These are phyloP conservation scores for Turritopsis dohrnii DNA, from an alignment of 30 jellyfish, hydroid and myxozoan species.

Conservation along the genomic window DNA sequence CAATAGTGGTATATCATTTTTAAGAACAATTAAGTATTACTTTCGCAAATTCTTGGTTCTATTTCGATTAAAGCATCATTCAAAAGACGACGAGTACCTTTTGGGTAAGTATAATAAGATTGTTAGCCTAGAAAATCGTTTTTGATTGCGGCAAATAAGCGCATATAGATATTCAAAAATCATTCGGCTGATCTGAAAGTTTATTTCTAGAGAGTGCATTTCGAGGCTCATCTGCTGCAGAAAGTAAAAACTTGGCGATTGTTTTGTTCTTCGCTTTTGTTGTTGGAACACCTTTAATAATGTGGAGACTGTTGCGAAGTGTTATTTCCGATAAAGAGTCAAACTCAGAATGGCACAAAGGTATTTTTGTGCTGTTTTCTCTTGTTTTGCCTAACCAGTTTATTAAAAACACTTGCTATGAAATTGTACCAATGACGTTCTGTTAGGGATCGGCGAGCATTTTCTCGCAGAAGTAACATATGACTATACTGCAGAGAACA, in stretches of 20 bases:
- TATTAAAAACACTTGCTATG: not conserved
- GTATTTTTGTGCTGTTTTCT: conserved; percentile 28
- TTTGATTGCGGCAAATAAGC: too few relatives aligned
- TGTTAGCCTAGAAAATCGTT: too few relatives aligned
- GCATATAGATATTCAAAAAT: too few relatives aligned
- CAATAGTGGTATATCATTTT: conserved; percentile 57
- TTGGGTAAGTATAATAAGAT: too few relatives aligned
- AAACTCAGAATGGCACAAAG: conserved; percentile 52
- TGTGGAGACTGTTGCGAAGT: conserved; percentile 69
- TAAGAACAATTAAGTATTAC: conserved; percentile 27
- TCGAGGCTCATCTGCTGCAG: conserved; percentile 18
- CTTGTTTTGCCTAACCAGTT: not conserved
- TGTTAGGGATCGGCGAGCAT: conserved; percentile 61
- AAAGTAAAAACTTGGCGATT: conserved; percentile 64
- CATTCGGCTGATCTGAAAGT: too few relatives aligned
- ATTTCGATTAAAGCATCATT: conserved; percentile 34
- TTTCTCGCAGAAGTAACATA: conserved; percentile 53
- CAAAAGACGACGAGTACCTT: conserved; percentile 16
- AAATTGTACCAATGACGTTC: not conserved
- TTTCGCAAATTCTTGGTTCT: conserved; percentile 44
- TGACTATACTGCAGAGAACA: conserved; percentile 57
- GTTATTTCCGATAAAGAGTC: conserved; percentile 36
- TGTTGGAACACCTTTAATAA: conserved; percentile 79
- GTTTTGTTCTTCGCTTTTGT: conserved; percentile 63
- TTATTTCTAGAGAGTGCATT: conserved; percentile 7